phyloP scores from a whole-genome alignment of 2,888 invertebrate species.

The Cheilosia vulpina region DNA sequence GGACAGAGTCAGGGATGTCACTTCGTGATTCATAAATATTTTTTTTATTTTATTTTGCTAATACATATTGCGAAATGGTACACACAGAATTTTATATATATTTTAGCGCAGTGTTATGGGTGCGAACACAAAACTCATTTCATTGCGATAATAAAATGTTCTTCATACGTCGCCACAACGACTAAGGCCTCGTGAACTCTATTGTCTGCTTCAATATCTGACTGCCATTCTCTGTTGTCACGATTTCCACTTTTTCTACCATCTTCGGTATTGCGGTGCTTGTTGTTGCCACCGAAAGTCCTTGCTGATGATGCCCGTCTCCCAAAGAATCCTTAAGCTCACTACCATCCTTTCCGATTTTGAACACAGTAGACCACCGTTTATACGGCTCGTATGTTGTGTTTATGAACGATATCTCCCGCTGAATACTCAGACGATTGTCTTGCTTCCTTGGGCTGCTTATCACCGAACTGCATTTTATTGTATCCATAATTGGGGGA shows the following conservation, averaged over 20 bases:
- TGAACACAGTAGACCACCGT: conserved; percentile 62
- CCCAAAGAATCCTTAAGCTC: conserved; percentile 16
- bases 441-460: conserved; percentile 44
- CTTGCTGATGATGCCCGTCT: conserved; percentile 36
- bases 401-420: conserved; percentile 62
- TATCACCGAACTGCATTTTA: conserved; percentile 62
- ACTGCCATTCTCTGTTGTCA: conserved; percentile 58
- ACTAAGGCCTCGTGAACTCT: conserved; percentile 45
- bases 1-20: neutral
- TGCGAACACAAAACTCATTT: conserved; percentile 42
- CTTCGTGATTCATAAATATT: conserved; percentile 5
- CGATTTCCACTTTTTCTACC: conserved; percentile 52
- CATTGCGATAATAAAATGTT: neutral
- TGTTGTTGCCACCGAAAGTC: conserved; percentile 43
- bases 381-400: conserved; percentile 62
- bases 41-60: conserved; percentile 11
- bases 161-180: too few species aligned
- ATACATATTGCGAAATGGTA: neutral
- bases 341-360: conserved; percentile 41
- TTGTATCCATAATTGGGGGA: conserved; percentile 43
- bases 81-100: neutral
- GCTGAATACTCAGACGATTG: conserved; percentile 49
- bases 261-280: conserved; percentile 26
- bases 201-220: conserved; percentile 62
- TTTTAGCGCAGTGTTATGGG: conserved; percentile 34